phyloP scores from a whole-genome alignment of 2,797 vertebrate species.

The Glossophaga mutica region DNA sequence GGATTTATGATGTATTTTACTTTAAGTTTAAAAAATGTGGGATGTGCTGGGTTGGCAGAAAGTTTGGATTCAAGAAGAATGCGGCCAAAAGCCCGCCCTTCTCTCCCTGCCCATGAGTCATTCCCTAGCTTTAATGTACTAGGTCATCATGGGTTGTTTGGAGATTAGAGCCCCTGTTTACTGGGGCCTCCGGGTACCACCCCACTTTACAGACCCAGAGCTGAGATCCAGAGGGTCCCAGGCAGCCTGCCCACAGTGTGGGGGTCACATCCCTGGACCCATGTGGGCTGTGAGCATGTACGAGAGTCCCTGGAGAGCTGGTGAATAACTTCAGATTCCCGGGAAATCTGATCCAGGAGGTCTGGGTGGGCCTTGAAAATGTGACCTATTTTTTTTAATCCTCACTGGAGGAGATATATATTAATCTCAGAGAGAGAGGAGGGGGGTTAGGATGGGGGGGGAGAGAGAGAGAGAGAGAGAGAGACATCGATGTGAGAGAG shows the following conservation, averaged over 20 bases:
- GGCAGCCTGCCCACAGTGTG: background rate
- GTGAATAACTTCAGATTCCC: background rate
- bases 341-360: background rate
- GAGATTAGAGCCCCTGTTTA: background rate
- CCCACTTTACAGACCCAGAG: background rate
- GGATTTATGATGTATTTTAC: background rate
- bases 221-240: background rate
- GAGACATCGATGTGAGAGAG: background rate
- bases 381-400: background rate
- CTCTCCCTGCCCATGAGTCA: too few relatives aligned
- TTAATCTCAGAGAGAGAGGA: background rate
- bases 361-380: background rate
- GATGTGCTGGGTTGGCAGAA: background rate
- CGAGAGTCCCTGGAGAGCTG: background rate
- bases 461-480: too few relatives aligned
- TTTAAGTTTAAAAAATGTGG: background rate
- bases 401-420: background rate
- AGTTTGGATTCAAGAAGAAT: background rate
- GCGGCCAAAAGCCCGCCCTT: background rate
- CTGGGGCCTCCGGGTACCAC: background rate
- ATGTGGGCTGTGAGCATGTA: accelerated
- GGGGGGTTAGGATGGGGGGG: too few relatives aligned
- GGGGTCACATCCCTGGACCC: background rate
- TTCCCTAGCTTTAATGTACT: background rate
- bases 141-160: background rate